Evolutionary conservation across 2,113 vertebrate genomes (phyloP), one percentile per base, ranked within the genome.

Genomic region (Sialia sialis): DNA sequence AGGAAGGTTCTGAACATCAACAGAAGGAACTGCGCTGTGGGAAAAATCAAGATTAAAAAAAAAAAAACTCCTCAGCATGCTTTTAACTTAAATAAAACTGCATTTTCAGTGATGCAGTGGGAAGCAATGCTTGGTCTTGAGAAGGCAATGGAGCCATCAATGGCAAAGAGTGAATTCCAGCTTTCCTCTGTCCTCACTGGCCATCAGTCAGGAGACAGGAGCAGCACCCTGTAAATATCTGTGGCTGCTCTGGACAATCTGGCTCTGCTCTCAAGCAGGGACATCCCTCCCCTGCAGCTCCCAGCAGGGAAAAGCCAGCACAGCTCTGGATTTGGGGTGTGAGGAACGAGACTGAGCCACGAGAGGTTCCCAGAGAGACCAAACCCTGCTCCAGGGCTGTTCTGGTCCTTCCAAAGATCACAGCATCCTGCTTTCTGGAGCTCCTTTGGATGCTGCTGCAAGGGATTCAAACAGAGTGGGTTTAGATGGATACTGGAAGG

Each of bases 91-190:
- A 75, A 29, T 16, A 36, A 36, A 84, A 30, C 19, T 20, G 1
- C 11, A 3, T 38, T 54, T 43, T 36, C 6, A 4, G 2, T 1
- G 26, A 5, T 0, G 5, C 32, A 51, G 14, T 0, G 10, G 72
- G 68, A 32, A 59, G 52, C 43, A 66, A 21, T 29, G 15, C 7
- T 21, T 4, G 16, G 15, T 5, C 11, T 22, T 16, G 18, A 46
- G 67, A 54, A 77, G 63, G 49, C 70, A 68, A 46, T 0, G 1
- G 44, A 80, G 85, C 11, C 38, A 8, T 2, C 20, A 1, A 11
- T 0, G 2, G 62, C 73, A 30, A 43, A 49, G 26, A 56, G 46
- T 0, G 30, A 82, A 80, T 68, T 67, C n/a, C 49, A 54, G 76
- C 59, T 55, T 36, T 48, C 21, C 70, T 52, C 1, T 44, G 15